A percentile compares a stretch with the other conserved stretches of the same genome.
phyloP scores from a whole-genome alignment of 2,113 vertebrate genomes.

The Vulpes ferrilata region DNA sequence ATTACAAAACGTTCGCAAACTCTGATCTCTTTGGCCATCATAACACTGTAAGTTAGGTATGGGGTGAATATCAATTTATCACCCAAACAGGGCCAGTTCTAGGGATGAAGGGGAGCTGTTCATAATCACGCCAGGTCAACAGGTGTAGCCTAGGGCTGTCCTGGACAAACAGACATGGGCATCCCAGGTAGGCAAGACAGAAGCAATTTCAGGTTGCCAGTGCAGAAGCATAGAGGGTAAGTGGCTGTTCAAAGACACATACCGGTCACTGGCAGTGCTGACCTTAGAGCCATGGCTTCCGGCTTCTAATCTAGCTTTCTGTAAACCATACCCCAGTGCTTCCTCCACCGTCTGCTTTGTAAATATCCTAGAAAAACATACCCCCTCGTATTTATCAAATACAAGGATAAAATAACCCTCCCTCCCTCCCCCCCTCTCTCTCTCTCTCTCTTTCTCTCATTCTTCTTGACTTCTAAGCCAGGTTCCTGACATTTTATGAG shows the following conservation, averaged over 20 bases:
- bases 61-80: background rate
- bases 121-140: conserved; percentile 27
- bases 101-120: conserved; percentile 60
- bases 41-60: background rate
- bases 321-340: background rate
- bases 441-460: background rate
- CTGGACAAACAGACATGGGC: background rate
- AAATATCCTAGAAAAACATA: background rate
- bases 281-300: background rate
- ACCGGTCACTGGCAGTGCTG: background rate
- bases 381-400: background rate
- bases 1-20: background rate
- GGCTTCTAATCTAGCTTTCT: background rate
- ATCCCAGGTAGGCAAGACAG: background rate
- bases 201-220: background rate
- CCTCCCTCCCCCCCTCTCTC: background rate
- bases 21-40: background rate
- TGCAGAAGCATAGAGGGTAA: background rate
- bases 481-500: background rate
- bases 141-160: conserved; percentile 22
- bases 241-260: background rate
- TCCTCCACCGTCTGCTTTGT: background rate
- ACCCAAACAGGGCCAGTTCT: conserved; percentile 31
- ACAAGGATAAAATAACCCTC: background rate
- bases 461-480: background rate